phyloP scores from a whole-genome alignment of 2,113 vertebrate species.

The Pachycephala philippinensis region DNA sequence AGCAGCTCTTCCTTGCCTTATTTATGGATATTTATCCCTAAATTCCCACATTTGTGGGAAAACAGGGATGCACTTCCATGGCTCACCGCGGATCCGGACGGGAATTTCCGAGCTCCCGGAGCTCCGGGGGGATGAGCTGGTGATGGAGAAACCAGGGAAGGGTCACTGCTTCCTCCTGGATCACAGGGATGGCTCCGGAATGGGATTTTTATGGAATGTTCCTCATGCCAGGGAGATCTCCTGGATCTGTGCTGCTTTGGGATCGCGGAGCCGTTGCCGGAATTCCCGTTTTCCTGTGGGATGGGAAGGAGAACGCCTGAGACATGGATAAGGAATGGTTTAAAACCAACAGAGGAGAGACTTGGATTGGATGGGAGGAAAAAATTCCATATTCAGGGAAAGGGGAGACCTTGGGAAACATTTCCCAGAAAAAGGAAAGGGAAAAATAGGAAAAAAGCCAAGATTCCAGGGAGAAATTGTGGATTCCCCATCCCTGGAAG shows the following conservation, averaged over 20 bases:
- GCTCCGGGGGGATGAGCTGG: background rate
- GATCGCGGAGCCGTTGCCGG: accelerated
- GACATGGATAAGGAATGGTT: accelerated
- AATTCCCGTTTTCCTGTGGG: background rate
- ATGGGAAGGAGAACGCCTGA: background rate
- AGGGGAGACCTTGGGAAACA: background rate
- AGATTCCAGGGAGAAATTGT: background rate
- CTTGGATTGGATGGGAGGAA: background rate
- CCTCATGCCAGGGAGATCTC: background rate
- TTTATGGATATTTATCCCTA: background rate
- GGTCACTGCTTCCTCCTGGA: background rate
- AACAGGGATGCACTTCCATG: accelerated
- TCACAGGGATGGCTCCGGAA: background rate
- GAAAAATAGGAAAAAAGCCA: no score
- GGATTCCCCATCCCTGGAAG: background rate
- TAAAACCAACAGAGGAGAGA: background rate
- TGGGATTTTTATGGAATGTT: accelerated
- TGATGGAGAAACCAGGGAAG: background rate
- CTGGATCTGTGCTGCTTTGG: background rate
- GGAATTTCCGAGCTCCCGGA: background rate
- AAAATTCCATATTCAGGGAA: background rate
- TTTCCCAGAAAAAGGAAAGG: background rate
- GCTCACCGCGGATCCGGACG: background rate
- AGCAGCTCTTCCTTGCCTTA: background rate
- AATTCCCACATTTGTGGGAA: background rate